phyloP scores from a whole-genome alignment of 1,140 invertebrate species.

The Lamellibrachia luymesi region DNA sequence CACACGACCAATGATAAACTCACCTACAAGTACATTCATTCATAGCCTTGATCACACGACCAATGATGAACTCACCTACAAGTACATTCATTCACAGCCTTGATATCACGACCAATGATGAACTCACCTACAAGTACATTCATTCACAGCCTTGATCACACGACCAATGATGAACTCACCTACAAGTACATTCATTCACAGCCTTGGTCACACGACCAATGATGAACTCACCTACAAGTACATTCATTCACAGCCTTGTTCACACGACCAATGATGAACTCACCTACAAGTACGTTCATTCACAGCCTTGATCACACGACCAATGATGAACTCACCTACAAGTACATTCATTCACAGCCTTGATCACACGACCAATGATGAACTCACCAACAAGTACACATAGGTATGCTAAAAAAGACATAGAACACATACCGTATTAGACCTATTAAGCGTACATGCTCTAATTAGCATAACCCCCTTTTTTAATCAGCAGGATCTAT shows the following conservation, averaged over 20 bases:
- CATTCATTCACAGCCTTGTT: not conserved
- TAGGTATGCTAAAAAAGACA: not conserved
- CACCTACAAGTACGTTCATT: conserved; percentile 65
- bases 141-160: not conserved
- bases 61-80: not conserved
- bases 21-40: conserved; percentile 61
- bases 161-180: not conserved
- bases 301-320: conserved; percentile 98
- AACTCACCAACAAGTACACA: conserved; percentile 72
- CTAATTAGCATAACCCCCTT: no score
- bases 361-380: conserved; percentile 94
- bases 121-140: not conserved
- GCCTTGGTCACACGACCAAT: not conserved
- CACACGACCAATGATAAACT: conserved; percentile 93
- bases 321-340: conserved; percentile 98
- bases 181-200: not conserved
- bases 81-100: not conserved
- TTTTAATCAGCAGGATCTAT: no score
- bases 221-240: not conserved
- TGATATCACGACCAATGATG: not conserved
- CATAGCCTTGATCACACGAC: not conserved
- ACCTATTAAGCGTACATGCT: no score
- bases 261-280: not conserved
- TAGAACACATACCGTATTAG: no score
- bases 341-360: conserved; percentile 98